phyloP scores from a whole-genome alignment of 92 coral and sea anemone genomes.

The Zoanthus sociatus region DNA sequence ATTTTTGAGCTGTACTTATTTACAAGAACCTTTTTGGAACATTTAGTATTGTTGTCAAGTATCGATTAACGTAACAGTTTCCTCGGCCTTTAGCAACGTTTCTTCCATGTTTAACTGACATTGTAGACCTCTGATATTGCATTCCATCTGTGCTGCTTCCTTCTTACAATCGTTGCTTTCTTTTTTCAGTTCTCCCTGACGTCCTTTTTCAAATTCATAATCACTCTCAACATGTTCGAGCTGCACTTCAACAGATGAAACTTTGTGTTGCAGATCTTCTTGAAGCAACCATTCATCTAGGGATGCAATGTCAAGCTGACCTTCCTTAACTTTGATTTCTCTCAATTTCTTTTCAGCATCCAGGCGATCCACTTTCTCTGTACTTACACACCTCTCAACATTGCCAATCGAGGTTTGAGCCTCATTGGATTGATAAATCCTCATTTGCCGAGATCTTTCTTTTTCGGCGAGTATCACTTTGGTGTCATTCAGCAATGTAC shows the following conservation, averaged over 20 bases:
- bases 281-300: not conserved
- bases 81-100: not conserved
- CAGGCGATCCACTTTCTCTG: conserved; percentile 3
- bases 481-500: not conserved
- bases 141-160: not conserved
- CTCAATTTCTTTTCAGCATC: not conserved
- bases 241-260: not conserved
- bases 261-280: not conserved
- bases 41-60: no score
- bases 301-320: not conserved
- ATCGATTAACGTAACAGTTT: no score
- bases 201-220: not conserved
- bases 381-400: not conserved
- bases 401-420: not conserved
- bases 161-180: not conserved
- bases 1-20: no score
- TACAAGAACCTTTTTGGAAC: no score
- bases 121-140: not conserved
- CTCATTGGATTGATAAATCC: not conserved
- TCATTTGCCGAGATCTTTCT: not conserved
- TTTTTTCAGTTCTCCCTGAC: not conserved
- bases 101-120: not conserved
- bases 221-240: not conserved
- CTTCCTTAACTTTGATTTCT: not conserved
- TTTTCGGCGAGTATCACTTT: not conserved